Conservation (phyloP, 2,888 invertebrate genomes). For the Idaea biselata region DNA sequence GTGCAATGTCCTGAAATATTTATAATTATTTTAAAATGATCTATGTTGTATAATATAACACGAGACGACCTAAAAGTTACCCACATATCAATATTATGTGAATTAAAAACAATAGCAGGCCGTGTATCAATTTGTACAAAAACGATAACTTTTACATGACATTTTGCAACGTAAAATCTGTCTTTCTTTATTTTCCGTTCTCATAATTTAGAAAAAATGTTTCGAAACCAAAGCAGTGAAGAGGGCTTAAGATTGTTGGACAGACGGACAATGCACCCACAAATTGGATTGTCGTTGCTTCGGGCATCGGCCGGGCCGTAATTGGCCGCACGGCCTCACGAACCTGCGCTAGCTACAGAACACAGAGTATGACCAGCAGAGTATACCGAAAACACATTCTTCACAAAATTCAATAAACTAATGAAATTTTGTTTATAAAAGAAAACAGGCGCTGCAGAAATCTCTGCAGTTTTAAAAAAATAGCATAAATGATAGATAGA, state of each 20-base stretch:
- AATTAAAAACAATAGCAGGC: too few relatives aligned
- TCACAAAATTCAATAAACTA: background rate
- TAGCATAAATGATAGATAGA: background rate
- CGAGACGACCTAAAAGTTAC: too few relatives aligned
- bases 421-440: background rate
- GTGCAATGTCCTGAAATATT: too few relatives aligned
- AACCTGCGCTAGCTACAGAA: background rate
- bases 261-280: slow-evolving; percentile 64
- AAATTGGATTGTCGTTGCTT: slow-evolving; percentile 70
- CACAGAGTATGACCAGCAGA: background rate
- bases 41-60: too few relatives aligned
- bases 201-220: background rate
- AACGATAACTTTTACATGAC: too few relatives aligned
- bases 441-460: background rate
- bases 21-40: too few relatives aligned
- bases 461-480: background rate
- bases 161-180: background rate
- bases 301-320: slow-evolving; percentile 37
- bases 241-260: slow-evolving; percentile 37
- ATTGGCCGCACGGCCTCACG: background rate
- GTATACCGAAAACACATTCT: background rate
- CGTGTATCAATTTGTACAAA: too few relatives aligned
- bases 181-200: background rate
- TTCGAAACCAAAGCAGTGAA: slow-evolving; percentile 7
- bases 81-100: too few relatives aligned